phyloP scores from a whole-genome alignment of 64 coral and sea anemone genomes.

The Porites australiensis region DNA sequence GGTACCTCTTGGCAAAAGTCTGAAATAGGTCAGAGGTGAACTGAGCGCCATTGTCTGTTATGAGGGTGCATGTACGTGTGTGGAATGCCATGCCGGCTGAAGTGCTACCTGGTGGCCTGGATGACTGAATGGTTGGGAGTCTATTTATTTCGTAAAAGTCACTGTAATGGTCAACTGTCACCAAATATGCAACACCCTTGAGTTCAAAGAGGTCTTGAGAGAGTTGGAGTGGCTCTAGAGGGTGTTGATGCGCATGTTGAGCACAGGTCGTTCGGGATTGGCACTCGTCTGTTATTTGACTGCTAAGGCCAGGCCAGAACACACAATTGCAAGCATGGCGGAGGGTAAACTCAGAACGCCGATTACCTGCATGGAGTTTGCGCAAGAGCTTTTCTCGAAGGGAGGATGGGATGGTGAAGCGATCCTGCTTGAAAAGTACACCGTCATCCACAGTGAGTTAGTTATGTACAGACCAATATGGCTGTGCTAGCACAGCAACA shows the following conservation, averaged over 20 bases:
- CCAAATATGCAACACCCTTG: conserved; percentile 57
- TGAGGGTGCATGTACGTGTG: too few relatives aligned
- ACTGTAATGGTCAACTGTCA: conserved; percentile 54
- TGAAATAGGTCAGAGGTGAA: conserved; percentile 48
- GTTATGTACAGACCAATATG: conserved; percentile 61
- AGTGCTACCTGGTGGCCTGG: conserved; percentile 48
- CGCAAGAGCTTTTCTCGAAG: too few relatives aligned
- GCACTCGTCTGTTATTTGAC: conserved; percentile 37
- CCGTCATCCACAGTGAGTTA: conserved; percentile 34
- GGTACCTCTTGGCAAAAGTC: conserved; percentile 51
- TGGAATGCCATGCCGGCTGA: background rate
- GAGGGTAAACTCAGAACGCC: background rate
- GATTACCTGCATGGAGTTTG: background rate
- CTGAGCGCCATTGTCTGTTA: too few relatives aligned
- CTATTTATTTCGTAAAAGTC: conserved; percentile 68
- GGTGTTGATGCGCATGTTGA: conserved; percentile 35
- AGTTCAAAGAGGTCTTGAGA: conserved; percentile 70
- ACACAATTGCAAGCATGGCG: background rate
- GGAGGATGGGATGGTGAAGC: too few relatives aligned
- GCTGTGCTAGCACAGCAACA: conserved; percentile 36
- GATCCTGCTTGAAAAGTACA: too few relatives aligned
- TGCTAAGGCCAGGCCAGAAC: conserved; percentile 38
- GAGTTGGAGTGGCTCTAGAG: conserved; percentile 60
- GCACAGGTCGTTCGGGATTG: conserved; percentile 51
- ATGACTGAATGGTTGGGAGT: conserved; percentile 48